Conservation (phyloP, 1,140 invertebrate genomes). For the Micrasema longulum region DNA sequence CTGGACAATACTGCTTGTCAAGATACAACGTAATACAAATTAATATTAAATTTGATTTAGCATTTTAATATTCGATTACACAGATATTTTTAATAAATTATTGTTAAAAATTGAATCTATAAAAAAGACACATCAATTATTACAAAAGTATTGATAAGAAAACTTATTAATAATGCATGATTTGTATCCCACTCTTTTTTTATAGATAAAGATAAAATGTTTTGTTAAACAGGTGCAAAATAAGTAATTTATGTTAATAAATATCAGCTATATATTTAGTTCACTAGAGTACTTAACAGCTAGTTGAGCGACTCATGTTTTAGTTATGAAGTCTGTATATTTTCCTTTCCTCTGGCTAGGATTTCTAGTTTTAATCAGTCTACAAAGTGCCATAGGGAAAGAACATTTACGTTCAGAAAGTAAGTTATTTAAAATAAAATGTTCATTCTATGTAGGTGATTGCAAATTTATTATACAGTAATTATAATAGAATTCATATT, state of each 20-base stretch:
- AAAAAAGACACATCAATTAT: not conserved
- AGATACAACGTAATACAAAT: too few species aligned
- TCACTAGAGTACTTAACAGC: not conserved
- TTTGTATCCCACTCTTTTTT: slow-evolving; percentile 35
- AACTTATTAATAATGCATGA: slow-evolving; percentile 37
- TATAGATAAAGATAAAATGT: slow-evolving; percentile 31
- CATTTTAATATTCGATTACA: too few species aligned
- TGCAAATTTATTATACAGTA: too few species aligned
- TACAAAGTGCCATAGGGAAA: slow-evolving; percentile 8
- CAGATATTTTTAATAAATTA: too few species aligned
- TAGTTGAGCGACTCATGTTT: slow-evolving; percentile 9
- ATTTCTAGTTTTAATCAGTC: slow-evolving; percentile 18
- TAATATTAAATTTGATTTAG: too few species aligned
- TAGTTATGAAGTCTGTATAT: slow-evolving; percentile 18
- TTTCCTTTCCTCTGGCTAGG: slow-evolving; percentile 21
- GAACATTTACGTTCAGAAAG: slow-evolving; percentile 10
- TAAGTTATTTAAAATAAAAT: slow-evolving; percentile 14
- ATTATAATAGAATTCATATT: too few species aligned
- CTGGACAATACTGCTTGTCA: too few species aligned
- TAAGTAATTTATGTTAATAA: slow-evolving; percentile 1
- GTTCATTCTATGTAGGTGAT: too few species aligned
- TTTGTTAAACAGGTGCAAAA: slow-evolving; percentile 27
- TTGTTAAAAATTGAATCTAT: too few species aligned
- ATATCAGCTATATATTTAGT: slow-evolving; percentile 26
- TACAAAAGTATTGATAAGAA: slow-evolving; percentile 18